These are phyloP conservation scores for Diplodus puntazzo DNA, from an alignment of 2,797 vertebrate genomes.

Conservation along the genomic window DNA sequence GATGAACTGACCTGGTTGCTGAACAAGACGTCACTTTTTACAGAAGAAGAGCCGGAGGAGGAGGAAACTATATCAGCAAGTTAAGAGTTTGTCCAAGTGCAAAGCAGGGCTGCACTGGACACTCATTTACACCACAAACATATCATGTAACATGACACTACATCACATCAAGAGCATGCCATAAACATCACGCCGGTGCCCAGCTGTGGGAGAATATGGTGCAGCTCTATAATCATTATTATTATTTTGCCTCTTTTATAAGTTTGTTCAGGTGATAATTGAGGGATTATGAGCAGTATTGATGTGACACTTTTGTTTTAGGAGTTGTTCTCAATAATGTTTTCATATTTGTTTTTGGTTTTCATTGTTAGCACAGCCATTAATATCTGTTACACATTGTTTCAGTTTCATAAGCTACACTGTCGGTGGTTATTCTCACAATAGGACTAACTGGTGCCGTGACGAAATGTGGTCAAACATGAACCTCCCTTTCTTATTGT, in stretches of 20 bases:
- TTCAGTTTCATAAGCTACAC: conserved; percentile 78
- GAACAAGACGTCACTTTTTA: conserved; percentile 37
- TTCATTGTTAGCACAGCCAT: conserved; percentile 30
- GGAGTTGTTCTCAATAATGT: conserved; percentile 34
- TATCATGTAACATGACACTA: conserved; percentile 61
- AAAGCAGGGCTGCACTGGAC: conserved; percentile 22
- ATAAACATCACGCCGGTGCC: conserved; percentile 21
- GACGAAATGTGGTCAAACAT: conserved; percentile 36
- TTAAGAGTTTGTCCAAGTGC: not conserved
- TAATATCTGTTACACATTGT: conserved; percentile 47
- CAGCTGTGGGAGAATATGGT: conserved; percentile 13
- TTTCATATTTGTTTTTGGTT: conserved; percentile 20
- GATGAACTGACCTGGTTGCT: conserved; percentile 24
- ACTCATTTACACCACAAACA: conserved; percentile 53
- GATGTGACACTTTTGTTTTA: conserved; percentile 17
- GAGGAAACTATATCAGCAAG: conserved; percentile 17
- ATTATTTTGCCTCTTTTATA: conserved; percentile 6
- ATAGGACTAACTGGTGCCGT: conserved; percentile 25
- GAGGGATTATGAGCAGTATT: conserved; percentile 61
- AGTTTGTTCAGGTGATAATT: conserved; percentile 50
- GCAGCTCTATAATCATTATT: conserved; percentile 35
- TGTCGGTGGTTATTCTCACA: conserved; percentile 47
- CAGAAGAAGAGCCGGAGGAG: conserved; percentile 7
- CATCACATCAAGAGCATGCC: conserved; percentile 37
- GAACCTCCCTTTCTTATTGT: conserved; percentile 19